Conservation (phyloP, 2,113 vertebrate genomes). For the Perca fluviatilis region DNA sequence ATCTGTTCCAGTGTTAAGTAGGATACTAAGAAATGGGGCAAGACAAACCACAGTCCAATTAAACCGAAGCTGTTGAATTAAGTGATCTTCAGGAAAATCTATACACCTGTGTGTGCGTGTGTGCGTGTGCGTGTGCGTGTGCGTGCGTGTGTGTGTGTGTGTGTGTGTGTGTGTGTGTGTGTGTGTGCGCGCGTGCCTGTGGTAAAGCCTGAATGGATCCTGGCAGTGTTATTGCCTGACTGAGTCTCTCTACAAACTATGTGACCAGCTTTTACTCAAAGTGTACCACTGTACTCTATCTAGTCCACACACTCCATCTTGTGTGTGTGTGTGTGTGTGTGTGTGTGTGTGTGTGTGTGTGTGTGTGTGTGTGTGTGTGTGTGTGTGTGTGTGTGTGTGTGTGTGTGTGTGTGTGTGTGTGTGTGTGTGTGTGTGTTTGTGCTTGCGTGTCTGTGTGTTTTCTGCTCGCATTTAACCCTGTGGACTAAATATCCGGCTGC, state of each 20-base stretch:
- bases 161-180: constrained; percentile 18
- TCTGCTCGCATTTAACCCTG: constrained; percentile 46
- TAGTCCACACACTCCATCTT: constrained; percentile 10
- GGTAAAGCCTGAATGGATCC: constrained; percentile 37
- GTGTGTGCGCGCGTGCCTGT: constrained; percentile 6
- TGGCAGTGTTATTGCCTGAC: constrained; percentile 41
- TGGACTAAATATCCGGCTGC: constrained; percentile 66
- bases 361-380: not conserved
- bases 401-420: not conserved
- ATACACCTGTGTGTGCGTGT: constrained; percentile 45
- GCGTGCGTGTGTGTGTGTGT: constrained; percentile 18
- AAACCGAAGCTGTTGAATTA: constrained; percentile 75
- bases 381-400: not conserved
- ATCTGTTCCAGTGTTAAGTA: constrained; percentile 64
- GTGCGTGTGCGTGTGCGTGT: constrained; percentile 18
- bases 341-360: not conserved
- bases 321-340: constrained; percentile 2
- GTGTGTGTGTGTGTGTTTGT: not conserved
- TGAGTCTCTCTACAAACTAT: constrained; percentile 36
- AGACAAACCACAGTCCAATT: constrained; percentile 76
- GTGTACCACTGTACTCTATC: constrained; percentile 32
- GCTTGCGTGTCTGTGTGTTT: constrained; percentile 1
- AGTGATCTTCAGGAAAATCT: constrained; percentile 71
- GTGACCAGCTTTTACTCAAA: constrained; percentile 51
- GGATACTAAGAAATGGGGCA: constrained; percentile 61